Conservation (phyloP, 1,140 invertebrate species). For the Bombus breviceps region DNA sequence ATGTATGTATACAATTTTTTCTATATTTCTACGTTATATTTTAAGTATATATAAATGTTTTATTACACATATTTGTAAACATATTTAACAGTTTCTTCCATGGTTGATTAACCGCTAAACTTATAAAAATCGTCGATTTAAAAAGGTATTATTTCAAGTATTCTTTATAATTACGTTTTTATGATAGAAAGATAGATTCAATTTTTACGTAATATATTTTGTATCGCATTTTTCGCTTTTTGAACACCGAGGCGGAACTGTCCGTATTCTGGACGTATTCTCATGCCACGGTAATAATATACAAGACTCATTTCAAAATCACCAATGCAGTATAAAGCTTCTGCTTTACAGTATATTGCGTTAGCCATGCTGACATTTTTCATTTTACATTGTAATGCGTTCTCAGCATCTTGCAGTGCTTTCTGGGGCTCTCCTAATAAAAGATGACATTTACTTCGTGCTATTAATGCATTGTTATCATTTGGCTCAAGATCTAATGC, state of each 20-base stretch:
- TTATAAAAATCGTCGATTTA: neutral
- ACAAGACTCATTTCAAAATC: constrained; percentile 97
- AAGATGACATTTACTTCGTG: constrained; percentile 95
- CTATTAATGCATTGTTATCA: constrained; percentile 93
- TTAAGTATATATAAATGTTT: neutral
- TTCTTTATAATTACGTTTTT: neutral
- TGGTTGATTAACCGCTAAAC: neutral
- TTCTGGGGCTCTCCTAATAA: constrained; percentile 92
- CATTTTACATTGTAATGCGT: constrained; percentile 84
- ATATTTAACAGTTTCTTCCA: neutral
- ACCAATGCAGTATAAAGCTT: constrained; percentile 95
- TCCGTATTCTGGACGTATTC: constrained; percentile 92
- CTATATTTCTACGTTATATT: neutral
- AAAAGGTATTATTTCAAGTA: too few relatives aligned
- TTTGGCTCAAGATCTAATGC: constrained; percentile 93
- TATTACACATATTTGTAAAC: neutral
- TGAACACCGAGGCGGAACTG: constrained; percentile 95
- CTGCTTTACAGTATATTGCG: constrained; percentile 96
- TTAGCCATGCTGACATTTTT: constrained; percentile 91
- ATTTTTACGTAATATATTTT: constrained; percentile 86
- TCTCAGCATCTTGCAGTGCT: constrained; percentile 93
- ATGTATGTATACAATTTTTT: neutral
- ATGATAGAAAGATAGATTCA: neutral
- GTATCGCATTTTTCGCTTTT: constrained; percentile 96
- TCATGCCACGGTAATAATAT: constrained; percentile 94